A percentile compares a stretch with the other conserved stretches of the same genome.
These are phyloP conservation scores for Athalia circularis DNA, from an alignment of 2,888 invertebrate genomes.

Conservation along the genomic window DNA sequence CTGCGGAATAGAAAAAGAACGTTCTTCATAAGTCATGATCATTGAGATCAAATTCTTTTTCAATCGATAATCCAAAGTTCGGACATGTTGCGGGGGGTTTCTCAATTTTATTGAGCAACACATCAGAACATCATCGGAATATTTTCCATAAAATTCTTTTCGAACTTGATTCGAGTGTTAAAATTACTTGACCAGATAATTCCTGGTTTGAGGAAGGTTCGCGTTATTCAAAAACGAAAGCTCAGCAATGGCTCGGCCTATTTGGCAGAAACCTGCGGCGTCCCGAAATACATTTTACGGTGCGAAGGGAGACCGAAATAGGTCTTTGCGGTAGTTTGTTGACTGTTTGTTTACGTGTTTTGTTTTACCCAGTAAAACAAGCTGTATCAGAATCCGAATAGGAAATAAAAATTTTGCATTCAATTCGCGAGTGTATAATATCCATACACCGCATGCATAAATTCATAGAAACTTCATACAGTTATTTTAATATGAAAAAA, in stretches of 20 bases:
- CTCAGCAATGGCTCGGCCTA: constrained; percentile 57
- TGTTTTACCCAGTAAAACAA: neutral
- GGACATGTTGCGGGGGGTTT: too few species aligned
- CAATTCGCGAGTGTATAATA: too few species aligned
- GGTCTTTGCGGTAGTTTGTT: constrained; percentile 38
- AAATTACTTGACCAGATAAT: too few species aligned
- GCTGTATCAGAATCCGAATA: too few species aligned
- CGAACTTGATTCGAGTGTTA: neutral
- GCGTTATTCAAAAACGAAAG: too few species aligned
- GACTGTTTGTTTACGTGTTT: constrained; percentile 25
- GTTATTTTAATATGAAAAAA: too few species aligned
- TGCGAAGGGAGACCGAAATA: constrained; percentile 59
- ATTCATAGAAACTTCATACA: too few species aligned
- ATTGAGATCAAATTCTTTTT: neutral
- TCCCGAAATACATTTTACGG: constrained; percentile 55
- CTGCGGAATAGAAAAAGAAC: constrained; percentile 54
- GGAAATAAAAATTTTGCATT: too few species aligned
- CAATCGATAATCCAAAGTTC: neutral
- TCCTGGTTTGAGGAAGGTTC: constrained; percentile 13
- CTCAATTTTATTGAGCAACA: too few species aligned
- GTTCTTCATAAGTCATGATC: neutral
- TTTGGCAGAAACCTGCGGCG: constrained; percentile 60
- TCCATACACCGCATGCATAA: too few species aligned
- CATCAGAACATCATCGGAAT: too few species aligned
- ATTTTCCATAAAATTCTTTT: too few species aligned